These are phyloP conservation scores for Drosophila lini DNA, from an alignment of 1,140 invertebrate genomes.

Conservation along the genomic window DNA sequence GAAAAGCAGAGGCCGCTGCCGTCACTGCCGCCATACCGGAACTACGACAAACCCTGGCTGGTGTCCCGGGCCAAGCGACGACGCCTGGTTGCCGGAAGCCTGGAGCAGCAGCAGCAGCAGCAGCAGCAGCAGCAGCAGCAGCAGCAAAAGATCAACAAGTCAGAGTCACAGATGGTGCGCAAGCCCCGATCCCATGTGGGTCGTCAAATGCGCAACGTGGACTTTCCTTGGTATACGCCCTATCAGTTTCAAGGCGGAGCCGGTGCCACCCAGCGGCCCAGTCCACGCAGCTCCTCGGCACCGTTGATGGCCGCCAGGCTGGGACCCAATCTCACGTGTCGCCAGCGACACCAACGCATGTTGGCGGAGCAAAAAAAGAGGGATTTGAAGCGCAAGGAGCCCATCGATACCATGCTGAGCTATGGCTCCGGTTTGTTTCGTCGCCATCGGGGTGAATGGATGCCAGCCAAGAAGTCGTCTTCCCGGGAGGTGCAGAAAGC, in stretches of 20 bases:
- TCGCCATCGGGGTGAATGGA: neutral
- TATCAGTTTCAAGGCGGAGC: slow-evolving; percentile 37
- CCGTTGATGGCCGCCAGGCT: neutral
- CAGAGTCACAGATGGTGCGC: neutral
- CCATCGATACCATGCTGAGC: slow-evolving; percentile 49
- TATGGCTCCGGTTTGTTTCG: slow-evolving; percentile 20
- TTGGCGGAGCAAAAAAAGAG: slow-evolving; percentile 22
- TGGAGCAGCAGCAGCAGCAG: neutral
- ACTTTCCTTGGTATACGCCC: slow-evolving; percentile 27
- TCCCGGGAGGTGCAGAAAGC: neutral
- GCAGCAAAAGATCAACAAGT: neutral
- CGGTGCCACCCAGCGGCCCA: slow-evolving; percentile 11
- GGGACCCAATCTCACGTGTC: neutral
- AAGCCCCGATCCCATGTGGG: neutral
- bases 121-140: neutral
- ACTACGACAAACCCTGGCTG: slow-evolving; percentile 37
- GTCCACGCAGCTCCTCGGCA: neutral
- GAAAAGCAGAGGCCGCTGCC: neutral
- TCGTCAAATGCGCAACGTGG: neutral
- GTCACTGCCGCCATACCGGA: neutral
- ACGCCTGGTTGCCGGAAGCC: neutral
- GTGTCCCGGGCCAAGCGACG: neutral
- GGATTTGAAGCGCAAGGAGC: slow-evolving; percentile 36
- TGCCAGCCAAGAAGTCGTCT: neutral
- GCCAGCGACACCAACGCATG: slow-evolving; percentile 1